Base-by-base conservation (phyloP, 23 tunicate species). In the Styela plicata region DNA sequence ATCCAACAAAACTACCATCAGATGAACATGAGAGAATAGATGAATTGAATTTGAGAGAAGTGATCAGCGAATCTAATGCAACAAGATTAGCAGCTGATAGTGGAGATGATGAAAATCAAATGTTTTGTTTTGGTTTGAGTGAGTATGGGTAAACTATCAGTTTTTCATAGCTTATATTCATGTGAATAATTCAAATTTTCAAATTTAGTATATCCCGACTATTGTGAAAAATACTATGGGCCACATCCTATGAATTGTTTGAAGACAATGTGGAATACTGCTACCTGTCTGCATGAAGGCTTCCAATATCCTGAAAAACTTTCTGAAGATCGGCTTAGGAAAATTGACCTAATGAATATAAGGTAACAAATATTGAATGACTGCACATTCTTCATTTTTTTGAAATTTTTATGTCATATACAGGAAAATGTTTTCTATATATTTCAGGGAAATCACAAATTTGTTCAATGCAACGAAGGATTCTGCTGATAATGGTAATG, bases 231-330 rank as follows among this genome's bases (percentile, higher is more conserved):
- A 7, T 83, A 63, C 69, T 74, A 74, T 32, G 86, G 86, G 24
- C 86, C 86, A 24, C 86, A 83, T 44, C 76, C 44, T 21, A 2
- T 53, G 67, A 64, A 73, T 33, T 83, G 86, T 33, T 33, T 71
- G 24, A 57, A 36, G 20, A 83, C 26, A 23, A 83, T 83, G 24
- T 83, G 86, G 86, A 2, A 23, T 2, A 70, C 33, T n/a, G 79
- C 77, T 71, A 19, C 3, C 2, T 71, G 77, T 32, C 35, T 71
- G 5, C 77, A 34, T 3, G 77, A 71, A 29, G 77, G 77, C 5
- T 13, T 16, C 5, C 7, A 16, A 27, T 71, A 3, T 71, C 77
- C 77, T 29, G 13, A 21, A 7, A 71, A 27, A 26, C 35, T 71
- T 22, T 18, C 10, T 71, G 3, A 34, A 21, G 7, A n/a, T 71